Evolutionary conservation across 2,888 invertebrate species (phyloP), one percentile per base, ranked within the genome.

Genomic region (Sabatieria punctata): DNA sequence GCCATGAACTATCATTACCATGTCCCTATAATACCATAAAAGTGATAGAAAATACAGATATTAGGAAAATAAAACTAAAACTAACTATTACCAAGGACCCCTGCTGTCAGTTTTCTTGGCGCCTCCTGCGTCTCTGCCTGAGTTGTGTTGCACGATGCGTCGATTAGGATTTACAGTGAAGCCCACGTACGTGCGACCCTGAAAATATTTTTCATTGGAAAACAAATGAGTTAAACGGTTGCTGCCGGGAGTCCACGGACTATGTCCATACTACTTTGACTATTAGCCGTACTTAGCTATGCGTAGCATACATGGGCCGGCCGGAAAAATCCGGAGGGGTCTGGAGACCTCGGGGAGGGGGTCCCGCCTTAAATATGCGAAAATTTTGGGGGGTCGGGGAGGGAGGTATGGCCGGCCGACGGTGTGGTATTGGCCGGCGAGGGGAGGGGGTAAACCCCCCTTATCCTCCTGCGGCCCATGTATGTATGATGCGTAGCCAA

Each of bases 1-100:
- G 1, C 93, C 93, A 72, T 93, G 86, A 1, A 91, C 73, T 52
- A 91, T 83, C 65, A 95, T 71, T 13, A 85, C 80, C 93, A 95
- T 95, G 63, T 81, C 81, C 85, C 85, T 85, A 58, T 55, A 72
- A 74, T 63, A 53, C n/a, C n/a, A n/a, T n/a, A n/a, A 49, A 55
- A 49, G 50, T 47, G 35, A 46, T 38, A 27, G 2, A 15, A 2
- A 13, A 2, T n/a, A n/a, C n/a, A n/a, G n/a, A n/a, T n/a, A n/a
- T n/a, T n/a, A n/a, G n/a, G n/a, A n/a, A n/a, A n/a, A n/a, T n/a
- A n/a, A n/a, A n/a, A n/a, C n/a, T 30, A 8, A 30, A n/a, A n/a
- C n/a, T n/a, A 11, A 11, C 30, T 30, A 11, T 30, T 30, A 84
- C 93, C 93, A 95, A 45, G 91, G 91, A 1, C 93, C 93, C 65